Base-by-base conservation (phyloP, 2,113 vertebrate genomes). In the Rhegmatorhina hoffmannsi region DNA sequence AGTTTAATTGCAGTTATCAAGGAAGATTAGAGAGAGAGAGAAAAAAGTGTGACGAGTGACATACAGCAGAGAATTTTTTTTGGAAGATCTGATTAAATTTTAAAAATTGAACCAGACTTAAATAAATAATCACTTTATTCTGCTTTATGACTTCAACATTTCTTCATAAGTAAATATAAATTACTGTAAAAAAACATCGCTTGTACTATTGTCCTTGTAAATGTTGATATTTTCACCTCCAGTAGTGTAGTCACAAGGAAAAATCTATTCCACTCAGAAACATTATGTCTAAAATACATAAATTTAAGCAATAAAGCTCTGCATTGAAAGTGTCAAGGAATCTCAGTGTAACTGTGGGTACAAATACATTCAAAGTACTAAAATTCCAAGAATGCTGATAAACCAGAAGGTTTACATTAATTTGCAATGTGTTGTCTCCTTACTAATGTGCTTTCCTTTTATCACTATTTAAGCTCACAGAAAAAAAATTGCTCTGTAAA, bases 131-230 rank as follows among this genome's bases (percentile, higher is more conserved):
- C 12, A 34, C 23, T 25, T 63, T 84, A 68, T 70, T 84, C 43
- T 70, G 13, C 50, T 84, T 87, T 92, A 89, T 52, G 13, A 44
- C 63, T 87, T 81, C 46, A 72, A 7, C 81, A 90, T 84, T 88
- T 77, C 43, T 87, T 91, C 49, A 64, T 60, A 80, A 38, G n/a
- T 85, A 92, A 87, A 87, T 85, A 66, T 76, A 52, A 92, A 81
- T 82, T 74, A 33, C 44, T 80, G 26, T 53, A 64, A 92, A 86
- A 81, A 96, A 79, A 68, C 60, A 82, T 44, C 21, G 17, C 26
- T 94, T 2, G 13, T 60, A 80, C 84, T 26, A 86, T 56, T 46
- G 46, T 81, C 36, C 43, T 33, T 80, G 34, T 63, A 85, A 80
- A 92, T 80, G 56, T 79, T 83, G 53, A 7, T 74, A 80, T 83